phyloP scores from a whole-genome alignment of 2,113 vertebrate species.

The Muntiacus reevesi region DNA sequence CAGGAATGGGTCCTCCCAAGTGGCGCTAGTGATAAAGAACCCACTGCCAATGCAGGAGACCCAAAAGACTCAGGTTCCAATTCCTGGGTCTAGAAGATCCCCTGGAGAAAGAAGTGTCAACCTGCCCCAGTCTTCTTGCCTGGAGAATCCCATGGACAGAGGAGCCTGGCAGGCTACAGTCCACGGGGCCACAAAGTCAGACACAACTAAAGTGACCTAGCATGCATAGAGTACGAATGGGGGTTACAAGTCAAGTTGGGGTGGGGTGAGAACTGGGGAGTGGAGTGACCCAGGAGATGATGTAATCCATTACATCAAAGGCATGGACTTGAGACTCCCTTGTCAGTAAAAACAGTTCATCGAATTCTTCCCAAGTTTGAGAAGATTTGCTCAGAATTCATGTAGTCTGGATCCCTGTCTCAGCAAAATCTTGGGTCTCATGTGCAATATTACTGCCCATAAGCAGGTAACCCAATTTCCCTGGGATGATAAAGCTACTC shows the following conservation, averaged over 20 bases:
- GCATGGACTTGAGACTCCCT: not conserved
- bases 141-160: not conserved
- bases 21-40: not conserved
- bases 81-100: not conserved
- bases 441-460: not conserved
- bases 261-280: too few species aligned
- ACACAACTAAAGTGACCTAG: not conserved
- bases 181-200: not conserved
- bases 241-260: not conserved
- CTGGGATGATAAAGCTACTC: not conserved
- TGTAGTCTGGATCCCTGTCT: not conserved
- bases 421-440: not conserved
- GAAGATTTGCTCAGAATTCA: not conserved
- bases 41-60: not conserved
- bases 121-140: not conserved
- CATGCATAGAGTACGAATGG: not conserved
- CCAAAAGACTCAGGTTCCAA: not conserved
- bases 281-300: not conserved
- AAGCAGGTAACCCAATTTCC: not conserved
- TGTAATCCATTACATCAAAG: not conserved
- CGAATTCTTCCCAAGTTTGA: not conserved
- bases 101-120: not conserved
- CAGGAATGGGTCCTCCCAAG: not conserved
- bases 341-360: not conserved
- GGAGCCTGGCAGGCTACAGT: not conserved